A percentile compares a stretch with the other conserved stretches of the same genome.
These are phyloP conservation scores for Mareca strepera DNA, from an alignment of 2,797 vertebrate genomes.

Conservation along the genomic window DNA sequence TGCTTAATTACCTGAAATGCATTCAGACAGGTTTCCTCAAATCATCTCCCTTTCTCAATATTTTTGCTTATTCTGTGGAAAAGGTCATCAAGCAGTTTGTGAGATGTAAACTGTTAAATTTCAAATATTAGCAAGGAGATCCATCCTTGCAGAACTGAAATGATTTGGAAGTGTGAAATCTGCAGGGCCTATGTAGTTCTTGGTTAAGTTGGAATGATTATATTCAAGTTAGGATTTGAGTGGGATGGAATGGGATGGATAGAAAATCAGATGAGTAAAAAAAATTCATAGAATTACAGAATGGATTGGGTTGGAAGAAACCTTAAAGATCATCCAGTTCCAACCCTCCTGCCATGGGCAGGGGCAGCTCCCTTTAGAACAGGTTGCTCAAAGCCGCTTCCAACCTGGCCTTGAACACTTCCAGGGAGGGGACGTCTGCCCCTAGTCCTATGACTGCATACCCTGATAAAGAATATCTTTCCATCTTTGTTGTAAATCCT, in stretches of 20 bases:
- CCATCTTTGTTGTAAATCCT: neutral
- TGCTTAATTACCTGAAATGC: neutral
- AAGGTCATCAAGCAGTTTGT: neutral
- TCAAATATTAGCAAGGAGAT: neutral
- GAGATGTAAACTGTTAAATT: neutral
- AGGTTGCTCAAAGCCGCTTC: neutral
- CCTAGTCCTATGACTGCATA: neutral
- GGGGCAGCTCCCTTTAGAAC: neutral
- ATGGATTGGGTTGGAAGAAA: neutral
- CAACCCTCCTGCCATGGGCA: neutral
- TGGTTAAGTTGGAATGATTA: neutral
- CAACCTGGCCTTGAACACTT: neutral
- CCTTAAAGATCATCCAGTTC: neutral
- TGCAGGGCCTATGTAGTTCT: neutral
- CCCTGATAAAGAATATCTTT: neutral
- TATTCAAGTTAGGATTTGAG: neutral
- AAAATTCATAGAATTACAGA: neutral
- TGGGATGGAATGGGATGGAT: neutral
- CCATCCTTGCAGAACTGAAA: neutral
- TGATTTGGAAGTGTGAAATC: neutral
- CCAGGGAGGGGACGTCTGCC: neutral
- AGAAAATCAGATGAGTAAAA: neutral
- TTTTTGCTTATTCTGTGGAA: neutral
- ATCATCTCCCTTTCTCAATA: neutral
- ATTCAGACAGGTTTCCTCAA: neutral